Evolutionary conservation across 2,888 invertebrate species (phyloP), one percentile per base, ranked within the genome.

Genomic region (Hyposoter didymator): DNA sequence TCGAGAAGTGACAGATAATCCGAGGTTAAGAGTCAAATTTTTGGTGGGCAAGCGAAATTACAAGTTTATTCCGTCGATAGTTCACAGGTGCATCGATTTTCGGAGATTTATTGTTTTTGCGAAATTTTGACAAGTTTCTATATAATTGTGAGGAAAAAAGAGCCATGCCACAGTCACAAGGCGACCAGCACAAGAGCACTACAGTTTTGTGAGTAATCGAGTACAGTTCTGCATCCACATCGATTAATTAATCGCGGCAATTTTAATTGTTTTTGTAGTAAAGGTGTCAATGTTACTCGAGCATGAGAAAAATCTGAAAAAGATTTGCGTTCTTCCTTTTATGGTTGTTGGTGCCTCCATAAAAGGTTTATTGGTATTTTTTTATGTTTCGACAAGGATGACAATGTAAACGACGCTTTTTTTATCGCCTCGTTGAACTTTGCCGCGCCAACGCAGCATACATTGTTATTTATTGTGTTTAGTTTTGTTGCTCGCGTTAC

Each of bases 381-480:
- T 32, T 45, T 10, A 74, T 28, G 28, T 69, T 19, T 19, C 78
- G 45, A 66, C 55, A 52, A 47, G 72, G 47, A 17, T 28, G 35
- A 67, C 19, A 74, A 79, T 74, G 74, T 47, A 43, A 59, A 79
- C 17, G 14, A 19, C n/a, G 28, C n/a, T 39, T n/a, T 35, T 75
- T 75, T 72, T 78, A 62, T 75, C 45, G 72, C 4, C 52, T 70
- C 67, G 59, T 67, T 49, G 69, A 5, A 35, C 43, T 52, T 64
- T 43, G n/a, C n/a, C 59, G 32, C 59, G 32, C 12, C 28, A 66
- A 64, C 59, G 62, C 47, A 43, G 49, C 67, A 73, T 69, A 49
- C 52, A 73, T 84, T 76, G 76, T 84, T 74, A 78, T 81, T 81
- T 81, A 76, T 73, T 81, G 35, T 84, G 67, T 74, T 22, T 52